These are phyloP conservation scores for Eupleurogrammus muticus DNA, from an alignment of 2,797 vertebrate species.

Conservation along the genomic window DNA sequence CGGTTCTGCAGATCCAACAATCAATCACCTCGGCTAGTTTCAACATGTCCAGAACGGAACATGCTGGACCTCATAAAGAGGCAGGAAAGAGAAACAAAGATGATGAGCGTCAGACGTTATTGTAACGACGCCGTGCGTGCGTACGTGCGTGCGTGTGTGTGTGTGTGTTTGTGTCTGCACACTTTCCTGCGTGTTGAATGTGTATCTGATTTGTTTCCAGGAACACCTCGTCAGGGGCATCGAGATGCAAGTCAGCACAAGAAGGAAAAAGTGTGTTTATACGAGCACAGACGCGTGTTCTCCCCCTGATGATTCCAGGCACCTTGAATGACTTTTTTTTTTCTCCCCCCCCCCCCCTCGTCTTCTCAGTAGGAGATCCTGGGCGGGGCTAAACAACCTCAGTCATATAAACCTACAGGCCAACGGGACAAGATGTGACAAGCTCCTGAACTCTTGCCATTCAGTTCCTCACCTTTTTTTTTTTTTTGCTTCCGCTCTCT, in stretches of 20 bases:
- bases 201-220: slow-evolving; percentile 78
- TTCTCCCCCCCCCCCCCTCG: no score
- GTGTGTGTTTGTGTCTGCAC: slow-evolving; percentile 50
- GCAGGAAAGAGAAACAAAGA: slow-evolving; percentile 52
- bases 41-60: slow-evolving; percentile 77
- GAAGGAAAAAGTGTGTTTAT: slow-evolving; percentile 81
- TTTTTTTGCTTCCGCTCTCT: slow-evolving; percentile 62
- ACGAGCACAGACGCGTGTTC: slow-evolving; percentile 76
- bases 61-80: slow-evolving; percentile 57
- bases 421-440: slow-evolving; percentile 85
- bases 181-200: background rate
- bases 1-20: slow-evolving; percentile 71
- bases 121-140: slow-evolving; percentile 7
- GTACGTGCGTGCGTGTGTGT: slow-evolving; percentile 3
- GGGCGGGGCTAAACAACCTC: slow-evolving; percentile 76
- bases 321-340: slow-evolving; percentile 79
- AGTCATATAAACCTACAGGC: slow-evolving; percentile 81
- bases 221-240: slow-evolving; percentile 79
- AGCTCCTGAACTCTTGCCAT: slow-evolving; percentile 80
- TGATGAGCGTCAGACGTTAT: slow-evolving; percentile 65
- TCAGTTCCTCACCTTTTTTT: slow-evolving; percentile 65
- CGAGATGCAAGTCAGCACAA: slow-evolving; percentile 87
- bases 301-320: slow-evolving; percentile 77
- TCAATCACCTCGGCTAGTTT: slow-evolving; percentile 79
- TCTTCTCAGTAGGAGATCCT: slow-evolving; percentile 80